Conservation (phyloP, 2,113 vertebrate species). For the Stegastes partitus region DNA sequence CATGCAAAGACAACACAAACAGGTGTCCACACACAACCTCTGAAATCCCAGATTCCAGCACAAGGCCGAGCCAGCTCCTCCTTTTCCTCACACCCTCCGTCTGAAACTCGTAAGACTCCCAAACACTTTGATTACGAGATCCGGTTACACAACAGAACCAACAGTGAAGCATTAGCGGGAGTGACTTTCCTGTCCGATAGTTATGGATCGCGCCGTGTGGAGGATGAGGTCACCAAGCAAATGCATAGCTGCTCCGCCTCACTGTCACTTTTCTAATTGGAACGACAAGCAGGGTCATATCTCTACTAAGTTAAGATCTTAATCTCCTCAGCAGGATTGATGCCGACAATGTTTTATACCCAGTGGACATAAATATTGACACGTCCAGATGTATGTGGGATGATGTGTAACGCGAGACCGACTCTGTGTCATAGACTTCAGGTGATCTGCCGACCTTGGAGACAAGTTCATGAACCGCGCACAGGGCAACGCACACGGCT, state of each 20-base stretch:
- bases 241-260: constrained; percentile 67
- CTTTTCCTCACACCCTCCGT: constrained; percentile 57
- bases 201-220: constrained; percentile 62
- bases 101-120: constrained; percentile 47
- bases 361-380: constrained; percentile 67
- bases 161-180: constrained; percentile 49
- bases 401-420: constrained; percentile 40
- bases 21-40: constrained; percentile 59
- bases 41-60: constrained; percentile 62
- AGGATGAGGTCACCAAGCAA: constrained; percentile 77
- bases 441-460: constrained; percentile 60
- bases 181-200: constrained; percentile 39
- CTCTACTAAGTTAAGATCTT: constrained; percentile 63
- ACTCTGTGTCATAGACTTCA: constrained; percentile 9
- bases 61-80: constrained; percentile 52
- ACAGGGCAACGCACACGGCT: constrained; percentile 14
- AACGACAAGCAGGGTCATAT: constrained; percentile 63
- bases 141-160: constrained; percentile 40
- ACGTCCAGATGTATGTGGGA: constrained; percentile 48
- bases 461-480: constrained; percentile 32
- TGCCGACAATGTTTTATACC: constrained; percentile 55
- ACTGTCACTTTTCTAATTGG: constrained; percentile 77
- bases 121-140: constrained; percentile 67
- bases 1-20: constrained; percentile 60
- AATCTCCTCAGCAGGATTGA: constrained; percentile 70